phyloP scores from a whole-genome alignment of 2,888 invertebrate species.

The Polia nebulosa region DNA sequence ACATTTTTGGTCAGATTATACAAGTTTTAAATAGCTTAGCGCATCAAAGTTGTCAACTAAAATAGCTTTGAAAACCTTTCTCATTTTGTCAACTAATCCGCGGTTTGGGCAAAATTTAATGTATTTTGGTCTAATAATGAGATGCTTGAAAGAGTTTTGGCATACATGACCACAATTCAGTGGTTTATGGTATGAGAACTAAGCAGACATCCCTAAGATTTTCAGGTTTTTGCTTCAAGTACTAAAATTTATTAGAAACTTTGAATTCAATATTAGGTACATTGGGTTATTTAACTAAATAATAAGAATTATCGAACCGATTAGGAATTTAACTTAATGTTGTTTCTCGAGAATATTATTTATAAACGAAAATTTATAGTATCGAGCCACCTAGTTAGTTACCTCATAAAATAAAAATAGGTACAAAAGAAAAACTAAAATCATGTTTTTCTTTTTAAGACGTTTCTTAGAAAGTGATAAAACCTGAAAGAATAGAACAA shows the following conservation, averaged over 20 bases:
- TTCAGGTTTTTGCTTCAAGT: neutral
- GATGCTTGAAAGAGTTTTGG: conserved; percentile 15
- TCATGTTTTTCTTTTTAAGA: too few relatives aligned
- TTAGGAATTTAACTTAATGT: neutral
- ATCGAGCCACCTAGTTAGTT: too few relatives aligned
- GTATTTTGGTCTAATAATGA: conserved; percentile 27
- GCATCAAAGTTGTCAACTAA: conserved; percentile 37
- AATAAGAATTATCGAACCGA: neutral
- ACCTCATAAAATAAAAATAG: too few relatives aligned
- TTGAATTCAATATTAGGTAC: neutral
- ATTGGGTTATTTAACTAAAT: neutral
- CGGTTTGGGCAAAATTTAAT: conserved; percentile 33
- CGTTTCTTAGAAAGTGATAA: neutral
- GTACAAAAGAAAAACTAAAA: too few relatives aligned
- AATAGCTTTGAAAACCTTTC: conserved; percentile 43
- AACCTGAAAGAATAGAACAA: neutral
- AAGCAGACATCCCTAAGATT: conserved; percentile 11
- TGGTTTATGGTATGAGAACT: conserved; percentile 24
- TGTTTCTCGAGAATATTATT: too few relatives aligned
- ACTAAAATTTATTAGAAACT: neutral
- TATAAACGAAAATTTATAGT: too few relatives aligned
- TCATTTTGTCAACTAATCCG: conserved; percentile 46
- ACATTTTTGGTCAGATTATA: conserved; percentile 32
- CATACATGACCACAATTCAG: conserved; percentile 29
- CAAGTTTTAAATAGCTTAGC: conserved; percentile 46